Conservation (phyloP, 2,888 invertebrate genomes). For the Abrostola triplasia region DNA sequence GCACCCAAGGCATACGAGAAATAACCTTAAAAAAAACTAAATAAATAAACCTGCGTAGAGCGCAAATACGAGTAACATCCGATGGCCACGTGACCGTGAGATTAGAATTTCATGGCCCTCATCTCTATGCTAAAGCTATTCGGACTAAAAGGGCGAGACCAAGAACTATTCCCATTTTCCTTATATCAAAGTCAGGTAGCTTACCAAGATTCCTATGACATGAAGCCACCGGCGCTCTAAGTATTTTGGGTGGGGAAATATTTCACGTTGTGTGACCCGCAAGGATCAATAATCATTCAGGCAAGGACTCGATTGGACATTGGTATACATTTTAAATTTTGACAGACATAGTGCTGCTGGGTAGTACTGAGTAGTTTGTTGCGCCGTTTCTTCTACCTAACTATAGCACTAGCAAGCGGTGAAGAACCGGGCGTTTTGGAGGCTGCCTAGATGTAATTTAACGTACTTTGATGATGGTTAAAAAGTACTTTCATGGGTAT, state of each 20-base stretch:
- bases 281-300: neutral
- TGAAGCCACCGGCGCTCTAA: conserved; percentile 3
- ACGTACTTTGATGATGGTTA: too few species aligned
- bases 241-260: neutral
- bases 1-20: too few species aligned
- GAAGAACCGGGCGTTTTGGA: too few species aligned
- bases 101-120: conserved; percentile 40
- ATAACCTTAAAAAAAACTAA: too few species aligned
- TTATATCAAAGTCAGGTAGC: conserved; percentile 5
- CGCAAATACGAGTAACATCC: too few species aligned
- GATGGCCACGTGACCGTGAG: conserved; percentile 10
- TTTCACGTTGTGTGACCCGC: neutral
- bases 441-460: too few species aligned
- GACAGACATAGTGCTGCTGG: too few species aligned
- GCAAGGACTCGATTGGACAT: neutral
- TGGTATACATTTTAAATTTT: neutral
- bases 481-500: too few species aligned
- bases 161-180: conserved; percentile 24
- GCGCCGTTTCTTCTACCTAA: too few species aligned
- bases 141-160: conserved; percentile 6
- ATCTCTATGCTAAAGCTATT: conserved; percentile 17
- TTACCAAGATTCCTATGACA: conserved; percentile 1
- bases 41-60: too few species aligned
- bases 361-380: too few species aligned
- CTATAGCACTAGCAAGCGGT: too few species aligned